Conservation (phyloP, 2,888 invertebrate genomes). For the Trachelus stipa region DNA sequence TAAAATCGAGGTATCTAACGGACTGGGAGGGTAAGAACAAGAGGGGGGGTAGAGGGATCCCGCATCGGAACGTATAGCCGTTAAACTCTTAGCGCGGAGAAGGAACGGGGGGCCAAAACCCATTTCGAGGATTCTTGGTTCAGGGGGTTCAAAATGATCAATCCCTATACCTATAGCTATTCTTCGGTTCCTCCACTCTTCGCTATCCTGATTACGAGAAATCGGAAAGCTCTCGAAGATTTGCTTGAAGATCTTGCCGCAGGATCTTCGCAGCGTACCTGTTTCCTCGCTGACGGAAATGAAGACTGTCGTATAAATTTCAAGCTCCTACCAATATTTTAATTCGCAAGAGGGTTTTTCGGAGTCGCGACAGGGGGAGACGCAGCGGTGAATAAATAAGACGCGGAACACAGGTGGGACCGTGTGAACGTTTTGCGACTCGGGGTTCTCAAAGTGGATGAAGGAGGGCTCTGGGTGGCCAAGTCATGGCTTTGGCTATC, state of each 20-base stretch:
- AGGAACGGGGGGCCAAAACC: background rate
- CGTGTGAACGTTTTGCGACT: background rate
- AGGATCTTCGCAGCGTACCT: background rate
- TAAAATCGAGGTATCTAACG: background rate
- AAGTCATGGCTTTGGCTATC: background rate
- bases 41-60: background rate
- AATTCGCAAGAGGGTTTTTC: background rate
- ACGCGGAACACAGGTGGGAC: background rate
- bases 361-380: background rate
- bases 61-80: background rate
- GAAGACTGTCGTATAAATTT: background rate
- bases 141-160: background rate
- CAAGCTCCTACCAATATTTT: background rate
- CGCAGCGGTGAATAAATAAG: background rate
- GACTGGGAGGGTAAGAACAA: background rate
- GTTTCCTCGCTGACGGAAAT: background rate
- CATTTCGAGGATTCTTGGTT: background rate
- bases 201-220: background rate
- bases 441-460: background rate
- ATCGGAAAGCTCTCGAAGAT: background rate
- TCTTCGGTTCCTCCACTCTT: background rate
- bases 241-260: too few relatives aligned
- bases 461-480: background rate
- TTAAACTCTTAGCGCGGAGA: background rate
- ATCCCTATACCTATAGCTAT: background rate